These are phyloP conservation scores for Dipus sagitta DNA, from an alignment of 2,797 vertebrate species.

Conservation along the genomic window DNA sequence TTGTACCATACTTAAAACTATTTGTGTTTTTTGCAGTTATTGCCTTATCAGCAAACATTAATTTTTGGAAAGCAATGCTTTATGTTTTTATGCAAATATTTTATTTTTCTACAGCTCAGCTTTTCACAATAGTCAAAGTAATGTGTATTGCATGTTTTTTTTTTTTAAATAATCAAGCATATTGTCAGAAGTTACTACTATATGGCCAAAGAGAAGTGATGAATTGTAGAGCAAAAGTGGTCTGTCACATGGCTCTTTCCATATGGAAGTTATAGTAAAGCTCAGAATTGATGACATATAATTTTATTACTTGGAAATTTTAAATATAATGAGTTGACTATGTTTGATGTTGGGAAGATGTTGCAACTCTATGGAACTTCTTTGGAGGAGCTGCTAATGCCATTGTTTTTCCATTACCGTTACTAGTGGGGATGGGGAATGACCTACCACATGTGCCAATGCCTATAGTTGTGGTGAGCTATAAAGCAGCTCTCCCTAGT, in stretches of 20 bases:
- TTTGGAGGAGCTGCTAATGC: not conserved
- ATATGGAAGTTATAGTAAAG: not conserved
- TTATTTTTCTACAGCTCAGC: not conserved
- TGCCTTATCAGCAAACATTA: not conserved
- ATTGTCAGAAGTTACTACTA: not conserved
- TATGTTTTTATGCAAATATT: not conserved
- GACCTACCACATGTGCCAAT: not conserved
- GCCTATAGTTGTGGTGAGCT: constrained; percentile 42
- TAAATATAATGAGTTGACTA: not conserved
- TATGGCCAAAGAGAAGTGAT: not conserved
- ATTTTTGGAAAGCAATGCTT: constrained; percentile 11
- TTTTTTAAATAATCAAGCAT: not conserved
- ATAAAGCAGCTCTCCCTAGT: constrained; percentile 83
- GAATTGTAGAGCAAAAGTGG: constrained; percentile 27
- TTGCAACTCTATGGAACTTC: not conserved
- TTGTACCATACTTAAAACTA: not conserved
- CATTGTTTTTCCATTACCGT: constrained; percentile 55
- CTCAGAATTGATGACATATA: constrained; percentile 8
- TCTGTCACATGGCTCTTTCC: constrained; percentile 20
- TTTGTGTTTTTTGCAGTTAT: not conserved
- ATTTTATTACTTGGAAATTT: not conserved
- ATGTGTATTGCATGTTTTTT: not conserved
- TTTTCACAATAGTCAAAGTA: not conserved
- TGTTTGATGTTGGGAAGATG: not conserved
- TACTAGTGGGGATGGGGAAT: constrained; percentile 8